phyloP scores from a whole-genome alignment of 1,140 invertebrate genomes.

The Tetragnatha versicolor region DNA sequence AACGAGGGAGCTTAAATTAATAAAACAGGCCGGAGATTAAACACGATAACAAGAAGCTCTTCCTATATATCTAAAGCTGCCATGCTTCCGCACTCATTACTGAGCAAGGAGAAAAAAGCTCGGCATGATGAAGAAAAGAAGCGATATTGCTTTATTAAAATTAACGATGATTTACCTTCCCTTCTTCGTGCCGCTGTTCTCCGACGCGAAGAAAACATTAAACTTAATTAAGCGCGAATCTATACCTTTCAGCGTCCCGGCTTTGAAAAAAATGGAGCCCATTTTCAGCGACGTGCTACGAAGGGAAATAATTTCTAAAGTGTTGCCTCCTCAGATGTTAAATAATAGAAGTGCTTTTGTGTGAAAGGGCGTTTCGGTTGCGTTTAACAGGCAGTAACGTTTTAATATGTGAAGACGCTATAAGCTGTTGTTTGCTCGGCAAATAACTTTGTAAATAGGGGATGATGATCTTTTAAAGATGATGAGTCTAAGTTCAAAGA shows the following conservation, averaged over 20 bases:
- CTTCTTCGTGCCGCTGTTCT: not conserved
- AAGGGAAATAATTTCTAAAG: conserved; percentile 22
- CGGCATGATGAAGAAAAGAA: not conserved
- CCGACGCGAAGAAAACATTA: conserved; percentile 5
- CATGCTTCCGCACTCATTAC: not conserved
- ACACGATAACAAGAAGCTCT: not conserved
- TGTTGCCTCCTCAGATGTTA: no score
- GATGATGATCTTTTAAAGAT: no score
- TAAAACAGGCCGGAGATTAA: conserved; percentile 14
- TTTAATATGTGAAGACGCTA: no score
- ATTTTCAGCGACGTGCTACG: not conserved
- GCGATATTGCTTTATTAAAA: conserved; percentile 34
- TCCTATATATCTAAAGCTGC: not conserved
- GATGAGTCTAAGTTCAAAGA: no score
- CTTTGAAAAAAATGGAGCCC: not conserved
- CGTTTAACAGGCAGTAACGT: no score
- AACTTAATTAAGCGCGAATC: conserved; percentile 33
- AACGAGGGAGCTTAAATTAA: conserved; percentile 6
- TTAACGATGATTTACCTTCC: conserved; percentile 30
- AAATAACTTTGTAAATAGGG: no score
- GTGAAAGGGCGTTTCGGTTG: no score
- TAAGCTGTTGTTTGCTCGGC: no score
- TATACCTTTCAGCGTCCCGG: not conserved
- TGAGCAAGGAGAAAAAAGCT: not conserved
- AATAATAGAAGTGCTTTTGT: no score